Base-by-base conservation (phyloP, 2,888 invertebrate species). In the Perdita meconis region DNA sequence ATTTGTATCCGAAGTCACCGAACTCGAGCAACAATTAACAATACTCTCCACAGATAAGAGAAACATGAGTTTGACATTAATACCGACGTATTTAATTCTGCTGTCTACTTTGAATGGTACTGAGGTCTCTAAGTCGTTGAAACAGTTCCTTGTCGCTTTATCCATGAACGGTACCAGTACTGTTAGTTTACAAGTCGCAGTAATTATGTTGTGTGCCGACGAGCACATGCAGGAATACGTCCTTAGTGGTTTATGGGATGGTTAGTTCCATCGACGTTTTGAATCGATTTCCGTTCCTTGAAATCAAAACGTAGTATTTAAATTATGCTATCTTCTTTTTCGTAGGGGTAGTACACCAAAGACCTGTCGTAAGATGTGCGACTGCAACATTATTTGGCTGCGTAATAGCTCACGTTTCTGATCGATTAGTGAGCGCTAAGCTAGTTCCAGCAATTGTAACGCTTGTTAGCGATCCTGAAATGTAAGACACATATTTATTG, bases 401-500 rank as follows among this genome's bases (percentile, higher is more conserved):
- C 42, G 92, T 95, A 36, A 93, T 95, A 67, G 93, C 93, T 55
- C 92, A 92, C 55, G 93, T 95, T 57, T 93, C 93, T 64, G 95
- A 95, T 78, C 92, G 91, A 53, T 90, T 95, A 66, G 93, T 95
- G 16, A 93, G 94, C 38, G 92, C 94, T 3, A 93, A 95, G 88
- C 93, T 96, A 50, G 93, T 95, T 24, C 95, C 95, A n/a, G 96
- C 95, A 26, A 93, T 96, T 24, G 94, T 96, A 51, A 96, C 96
- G 0, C 92, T 96, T 44, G 95, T 95, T 42, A 95, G 94, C 88
- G 96, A 96, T 90, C 93, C 94, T 73, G 95, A 96, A 88, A 92
- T 94, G 95, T 95, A 93, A 93, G 94, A 93, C 51, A n/a, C n/a
- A n/a, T n/a, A n/a, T n/a, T n/a, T n/a, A n/a, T n/a, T n/a, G n/a